phyloP scores from a whole-genome alignment of 2,113 vertebrate species.

The Heteronetta atricapilla region DNA sequence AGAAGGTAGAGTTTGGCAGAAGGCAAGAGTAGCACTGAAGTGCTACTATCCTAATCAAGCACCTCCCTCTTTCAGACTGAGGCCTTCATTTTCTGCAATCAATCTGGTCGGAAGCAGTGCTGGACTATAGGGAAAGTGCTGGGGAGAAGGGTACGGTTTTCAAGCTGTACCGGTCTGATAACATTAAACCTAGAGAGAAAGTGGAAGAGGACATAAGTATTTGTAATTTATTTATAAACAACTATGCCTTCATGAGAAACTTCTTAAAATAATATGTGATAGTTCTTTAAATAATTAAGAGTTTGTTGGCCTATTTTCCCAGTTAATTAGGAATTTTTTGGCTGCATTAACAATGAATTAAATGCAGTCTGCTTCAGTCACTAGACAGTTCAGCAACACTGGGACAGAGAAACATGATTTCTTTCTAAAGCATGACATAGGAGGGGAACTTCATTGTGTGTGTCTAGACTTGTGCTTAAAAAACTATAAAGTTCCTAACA shows the following conservation, averaged over 20 bases:
- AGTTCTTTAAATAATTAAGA: slow-evolving; percentile 76
- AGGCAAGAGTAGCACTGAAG: neutral
- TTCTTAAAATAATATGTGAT: slow-evolving; percentile 69
- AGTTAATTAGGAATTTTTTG: slow-evolving; percentile 70
- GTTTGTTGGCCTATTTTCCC: slow-evolving; percentile 75
- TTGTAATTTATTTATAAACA: slow-evolving; percentile 72
- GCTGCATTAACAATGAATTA: slow-evolving; percentile 62
- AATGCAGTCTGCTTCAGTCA: slow-evolving; percentile 42
- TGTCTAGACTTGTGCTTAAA: neutral
- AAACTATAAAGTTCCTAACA: neutral
- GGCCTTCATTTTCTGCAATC: neutral
- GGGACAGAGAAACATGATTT: neutral
- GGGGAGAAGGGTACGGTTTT: neutral
- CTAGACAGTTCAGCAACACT: neutral
- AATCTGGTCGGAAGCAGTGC: neutral
- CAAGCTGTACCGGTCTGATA: neutral
- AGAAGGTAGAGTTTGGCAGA: neutral
- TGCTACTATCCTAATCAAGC: neutral
- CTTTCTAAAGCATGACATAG: neutral
- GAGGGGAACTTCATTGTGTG: neutral
- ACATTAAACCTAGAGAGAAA: neutral
- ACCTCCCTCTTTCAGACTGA: neutral
- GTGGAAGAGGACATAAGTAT: neutral
- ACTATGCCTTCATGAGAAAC: slow-evolving; percentile 49
- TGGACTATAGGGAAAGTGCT: neutral